These are phyloP conservation scores for Callospermophilus lateralis DNA, from an alignment of 2,113 vertebrate species.

Conservation along the genomic window DNA sequence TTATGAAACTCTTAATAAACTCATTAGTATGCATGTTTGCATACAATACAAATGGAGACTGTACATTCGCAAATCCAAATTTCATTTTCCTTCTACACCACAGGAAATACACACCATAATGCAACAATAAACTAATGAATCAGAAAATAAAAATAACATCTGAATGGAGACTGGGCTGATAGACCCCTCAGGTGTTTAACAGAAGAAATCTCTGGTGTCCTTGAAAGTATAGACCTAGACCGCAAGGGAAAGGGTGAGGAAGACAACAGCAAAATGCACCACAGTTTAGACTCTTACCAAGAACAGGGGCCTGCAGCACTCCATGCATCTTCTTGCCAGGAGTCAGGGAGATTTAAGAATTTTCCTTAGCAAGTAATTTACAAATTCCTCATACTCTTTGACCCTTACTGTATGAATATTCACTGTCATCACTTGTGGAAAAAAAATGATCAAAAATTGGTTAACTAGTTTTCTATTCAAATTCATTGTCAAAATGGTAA, in stretches of 20 bases:
- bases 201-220: background rate
- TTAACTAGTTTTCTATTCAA: background rate
- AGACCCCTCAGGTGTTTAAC: background rate
- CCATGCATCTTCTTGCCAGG: background rate
- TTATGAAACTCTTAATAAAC: slow-evolving; percentile 58
- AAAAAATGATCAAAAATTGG: background rate
- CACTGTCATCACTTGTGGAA: background rate
- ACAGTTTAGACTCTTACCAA: accelerated
- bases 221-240: background rate
- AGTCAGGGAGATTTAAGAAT: background rate
- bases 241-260: background rate
- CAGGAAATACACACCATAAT: background rate
- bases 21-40: slow-evolving; percentile 40
- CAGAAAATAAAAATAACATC: slow-evolving; percentile 8
- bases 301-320: background rate
- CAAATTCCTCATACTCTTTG: background rate
- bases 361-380: background rate
- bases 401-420: background rate
- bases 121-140: slow-evolving; percentile 18
- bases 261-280: accelerated
- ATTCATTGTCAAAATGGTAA: slow-evolving; percentile 21
- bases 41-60: background rate
- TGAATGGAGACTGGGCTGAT: background rate
- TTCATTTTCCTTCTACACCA: background rate
- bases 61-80: slow-evolving; percentile 44